Evolutionary conservation across 2,797 vertebrate species (phyloP).

Genomic region (Leptodactylus fallax): DNA sequence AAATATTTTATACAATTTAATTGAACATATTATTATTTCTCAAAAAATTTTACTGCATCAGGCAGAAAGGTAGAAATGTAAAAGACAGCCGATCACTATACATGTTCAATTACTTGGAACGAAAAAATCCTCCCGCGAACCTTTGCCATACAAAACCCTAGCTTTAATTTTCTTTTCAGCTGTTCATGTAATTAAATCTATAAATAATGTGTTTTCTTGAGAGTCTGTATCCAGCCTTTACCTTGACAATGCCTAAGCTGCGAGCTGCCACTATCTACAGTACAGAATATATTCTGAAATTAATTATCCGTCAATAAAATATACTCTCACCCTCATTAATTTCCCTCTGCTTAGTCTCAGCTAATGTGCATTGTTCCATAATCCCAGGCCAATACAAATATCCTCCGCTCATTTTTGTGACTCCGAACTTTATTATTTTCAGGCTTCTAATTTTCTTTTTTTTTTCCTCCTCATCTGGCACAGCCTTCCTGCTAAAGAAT

Average conservation of each 20-base stretch:
- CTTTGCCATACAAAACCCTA: constrained; percentile 40
- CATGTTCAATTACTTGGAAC: constrained; percentile 39
- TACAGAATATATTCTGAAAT: constrained; percentile 56
- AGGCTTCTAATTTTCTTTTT: constrained; percentile 43
- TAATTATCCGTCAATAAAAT: constrained; percentile 62
- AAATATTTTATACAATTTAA: background rate
- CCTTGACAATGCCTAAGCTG: constrained; percentile 43
- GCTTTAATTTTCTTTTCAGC: constrained; percentile 61
- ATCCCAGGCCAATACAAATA: constrained; percentile 60
- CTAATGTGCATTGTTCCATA: constrained; percentile 58
- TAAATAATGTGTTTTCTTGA: constrained; percentile 60
- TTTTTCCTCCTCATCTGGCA: constrained; percentile 48
- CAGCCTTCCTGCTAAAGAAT: constrained; percentile 47
- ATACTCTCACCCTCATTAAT: constrained; percentile 62
- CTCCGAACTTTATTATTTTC: constrained; percentile 57
- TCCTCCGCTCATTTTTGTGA: constrained; percentile 45
- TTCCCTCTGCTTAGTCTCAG: constrained; percentile 57
- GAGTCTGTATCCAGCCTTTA: constrained; percentile 32
- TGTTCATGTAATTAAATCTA: constrained; percentile 62
- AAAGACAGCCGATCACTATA: constrained; percentile 19
- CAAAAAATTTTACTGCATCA: background rate
- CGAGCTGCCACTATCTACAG: constrained; percentile 40
- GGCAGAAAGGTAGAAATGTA: background rate
- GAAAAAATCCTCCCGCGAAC: constrained; percentile 28
- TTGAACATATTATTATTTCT: background rate